These are phyloP conservation scores for Aplidium turbinatum DNA, from an alignment of 23 tunicate genomes.

Conservation along the genomic window DNA sequence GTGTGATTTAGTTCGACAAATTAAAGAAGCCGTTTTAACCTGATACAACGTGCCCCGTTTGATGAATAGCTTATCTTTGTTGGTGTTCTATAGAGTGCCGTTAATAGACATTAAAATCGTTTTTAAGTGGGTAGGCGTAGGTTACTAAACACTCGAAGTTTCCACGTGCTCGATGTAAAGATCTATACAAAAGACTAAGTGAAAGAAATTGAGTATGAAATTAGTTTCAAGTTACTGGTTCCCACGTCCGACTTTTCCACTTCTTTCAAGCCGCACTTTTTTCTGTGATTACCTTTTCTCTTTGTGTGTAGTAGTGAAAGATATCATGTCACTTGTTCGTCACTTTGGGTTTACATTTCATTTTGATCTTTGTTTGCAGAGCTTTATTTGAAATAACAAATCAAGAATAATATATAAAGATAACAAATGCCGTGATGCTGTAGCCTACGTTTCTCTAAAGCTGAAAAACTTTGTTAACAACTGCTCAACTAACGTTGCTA, in stretches of 20 bases:
- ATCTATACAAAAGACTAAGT: neutral
- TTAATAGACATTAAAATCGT: conserved; percentile 28
- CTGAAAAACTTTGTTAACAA: too few species aligned
- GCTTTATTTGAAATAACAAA: neutral
- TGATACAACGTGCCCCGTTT: too few species aligned
- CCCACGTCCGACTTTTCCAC: conserved; percentile 37
- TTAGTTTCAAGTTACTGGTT: conserved; percentile 38
- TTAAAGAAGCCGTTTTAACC: too few species aligned
- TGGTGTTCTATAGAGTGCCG: too few species aligned
- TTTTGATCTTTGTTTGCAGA: neutral
- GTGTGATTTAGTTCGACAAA: too few species aligned
- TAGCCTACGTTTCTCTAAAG: too few species aligned
- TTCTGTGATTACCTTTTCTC: neutral
- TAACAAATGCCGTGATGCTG: too few species aligned
- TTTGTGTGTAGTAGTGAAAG: too few species aligned
- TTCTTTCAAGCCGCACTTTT: neutral
- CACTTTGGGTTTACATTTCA: neutral
- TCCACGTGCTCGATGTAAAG: conserved; percentile 12
- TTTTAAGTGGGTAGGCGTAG: conserved; percentile 1
- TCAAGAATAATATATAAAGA: too few species aligned
- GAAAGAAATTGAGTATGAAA: conserved; percentile 3
- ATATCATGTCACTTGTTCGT: neutral
- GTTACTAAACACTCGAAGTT: conserved; percentile 6
- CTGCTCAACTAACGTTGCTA: too few species aligned
- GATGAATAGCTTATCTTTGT: too few species aligned